phyloP scores from a whole-genome alignment of 2,113 vertebrate species.

The Sterrhoptilus dennistouni region DNA sequence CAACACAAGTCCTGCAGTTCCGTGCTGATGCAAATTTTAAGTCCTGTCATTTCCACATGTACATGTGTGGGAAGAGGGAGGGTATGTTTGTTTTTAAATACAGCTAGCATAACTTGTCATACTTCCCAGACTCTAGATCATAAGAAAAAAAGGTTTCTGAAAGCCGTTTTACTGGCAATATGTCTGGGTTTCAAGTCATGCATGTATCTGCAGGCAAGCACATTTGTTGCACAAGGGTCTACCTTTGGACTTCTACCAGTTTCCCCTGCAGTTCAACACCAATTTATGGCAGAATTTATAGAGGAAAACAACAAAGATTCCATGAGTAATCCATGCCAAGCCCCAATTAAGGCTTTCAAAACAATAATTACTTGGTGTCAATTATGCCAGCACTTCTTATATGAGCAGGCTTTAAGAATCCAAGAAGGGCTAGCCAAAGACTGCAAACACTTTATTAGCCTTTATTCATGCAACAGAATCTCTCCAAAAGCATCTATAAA shows the following conservation, averaged over 20 bases:
- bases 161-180: not conserved
- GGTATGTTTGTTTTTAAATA: slow-evolving; percentile 21
- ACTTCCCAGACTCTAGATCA: not conserved
- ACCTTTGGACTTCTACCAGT: not conserved
- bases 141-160: not conserved
- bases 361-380: slow-evolving; percentile 35
- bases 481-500: not conserved
- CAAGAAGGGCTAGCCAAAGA: not conserved
- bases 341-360: slow-evolving; percentile 45
- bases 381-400: not conserved
- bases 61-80: slow-evolving; percentile 25
- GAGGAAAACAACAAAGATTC: slow-evolving; percentile 3
- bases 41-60: not conserved
- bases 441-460: slow-evolving; percentile 4
- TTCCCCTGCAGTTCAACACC: not conserved
- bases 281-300: slow-evolving; percentile 16
- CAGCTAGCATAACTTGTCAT: not conserved
- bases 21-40: not conserved
- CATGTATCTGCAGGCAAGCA: not conserved
- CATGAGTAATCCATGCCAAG: slow-evolving; percentile 14
- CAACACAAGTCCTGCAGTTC: not conserved
- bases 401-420: not conserved
- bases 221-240: not conserved
- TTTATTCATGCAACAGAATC: not conserved
- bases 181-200: not conserved